These are phyloP conservation scores for Nipponia nippon DNA, from an alignment of 2,113 vertebrate genomes.

Conservation along the genomic window DNA sequence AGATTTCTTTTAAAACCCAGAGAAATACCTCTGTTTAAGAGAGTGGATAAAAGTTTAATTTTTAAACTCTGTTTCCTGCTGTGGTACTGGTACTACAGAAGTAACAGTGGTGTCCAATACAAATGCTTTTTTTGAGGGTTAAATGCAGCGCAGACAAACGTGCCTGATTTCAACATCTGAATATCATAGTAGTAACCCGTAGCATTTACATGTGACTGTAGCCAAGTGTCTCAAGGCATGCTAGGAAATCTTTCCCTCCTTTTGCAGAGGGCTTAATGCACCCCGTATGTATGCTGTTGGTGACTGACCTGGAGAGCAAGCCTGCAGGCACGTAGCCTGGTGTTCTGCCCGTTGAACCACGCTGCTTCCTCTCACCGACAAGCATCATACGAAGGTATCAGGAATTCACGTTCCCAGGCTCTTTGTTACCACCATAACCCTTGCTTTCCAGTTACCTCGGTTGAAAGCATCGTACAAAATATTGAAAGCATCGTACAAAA, in stretches of 20 bases:
- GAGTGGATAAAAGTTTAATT: neutral
- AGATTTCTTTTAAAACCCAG: neutral
- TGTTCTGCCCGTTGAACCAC: neutral
- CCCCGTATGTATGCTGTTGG: fast-evolving
- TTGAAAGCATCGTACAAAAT: neutral
- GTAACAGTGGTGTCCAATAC: fast-evolving
- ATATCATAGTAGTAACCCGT: neutral
- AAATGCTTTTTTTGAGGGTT: fast-evolving
- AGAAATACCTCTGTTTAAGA: neutral
- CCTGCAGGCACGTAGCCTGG: neutral
- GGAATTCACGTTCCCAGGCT: neutral
- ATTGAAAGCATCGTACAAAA: neutral
- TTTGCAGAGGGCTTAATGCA: neutral
- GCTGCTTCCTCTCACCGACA: fast-evolving
- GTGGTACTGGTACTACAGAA: neutral
- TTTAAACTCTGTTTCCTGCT: neutral
- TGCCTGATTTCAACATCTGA: neutral
- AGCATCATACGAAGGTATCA: neutral
- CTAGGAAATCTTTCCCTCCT: fast-evolving
- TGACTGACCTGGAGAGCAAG: neutral
- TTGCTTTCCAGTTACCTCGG: neutral
- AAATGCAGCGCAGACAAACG: neutral
- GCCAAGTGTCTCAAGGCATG: neutral
- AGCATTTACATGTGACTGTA: neutral
- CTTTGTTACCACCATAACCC: neutral